These are phyloP conservation scores for Rhegmatorhina hoffmannsi DNA, from an alignment of 2,113 vertebrate species.

Conservation along the genomic window DNA sequence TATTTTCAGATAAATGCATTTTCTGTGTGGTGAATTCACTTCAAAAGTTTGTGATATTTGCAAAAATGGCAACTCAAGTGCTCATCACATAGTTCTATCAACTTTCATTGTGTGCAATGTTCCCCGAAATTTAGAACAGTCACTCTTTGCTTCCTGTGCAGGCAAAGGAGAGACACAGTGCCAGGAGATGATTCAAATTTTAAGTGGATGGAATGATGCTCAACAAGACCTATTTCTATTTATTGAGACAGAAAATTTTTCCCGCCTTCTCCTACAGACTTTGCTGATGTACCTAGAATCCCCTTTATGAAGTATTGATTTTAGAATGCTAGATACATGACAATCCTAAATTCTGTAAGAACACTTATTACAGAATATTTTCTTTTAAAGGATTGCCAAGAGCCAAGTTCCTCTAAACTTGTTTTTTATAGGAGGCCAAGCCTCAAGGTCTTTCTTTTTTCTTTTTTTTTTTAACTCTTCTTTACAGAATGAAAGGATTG, in stretches of 20 bases:
- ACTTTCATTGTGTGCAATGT: neutral
- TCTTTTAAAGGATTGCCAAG: neutral
- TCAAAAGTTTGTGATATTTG: slow-evolving; percentile 36
- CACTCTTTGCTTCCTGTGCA: neutral
- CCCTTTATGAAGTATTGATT: neutral
- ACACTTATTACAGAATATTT: neutral
- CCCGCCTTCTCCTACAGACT: neutral
- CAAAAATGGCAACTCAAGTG: neutral
- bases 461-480: neutral
- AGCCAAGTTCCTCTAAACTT: neutral
- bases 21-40: slow-evolving; percentile 21
- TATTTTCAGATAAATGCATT: slow-evolving; percentile 37
- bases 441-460: neutral
- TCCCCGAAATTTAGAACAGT: neutral
- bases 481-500: neutral
- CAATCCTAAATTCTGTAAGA: neutral
- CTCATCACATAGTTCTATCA: neutral
- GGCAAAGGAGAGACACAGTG: neutral
- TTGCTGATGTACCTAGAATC: neutral
- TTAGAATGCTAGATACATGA: neutral
- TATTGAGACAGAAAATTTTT: neutral
- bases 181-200: neutral
- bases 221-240: neutral
- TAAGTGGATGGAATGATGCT: neutral
- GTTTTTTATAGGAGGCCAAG: neutral